Conservation (phyloP, 1,140 invertebrate species). For the Leptinotarsa texana region DNA sequence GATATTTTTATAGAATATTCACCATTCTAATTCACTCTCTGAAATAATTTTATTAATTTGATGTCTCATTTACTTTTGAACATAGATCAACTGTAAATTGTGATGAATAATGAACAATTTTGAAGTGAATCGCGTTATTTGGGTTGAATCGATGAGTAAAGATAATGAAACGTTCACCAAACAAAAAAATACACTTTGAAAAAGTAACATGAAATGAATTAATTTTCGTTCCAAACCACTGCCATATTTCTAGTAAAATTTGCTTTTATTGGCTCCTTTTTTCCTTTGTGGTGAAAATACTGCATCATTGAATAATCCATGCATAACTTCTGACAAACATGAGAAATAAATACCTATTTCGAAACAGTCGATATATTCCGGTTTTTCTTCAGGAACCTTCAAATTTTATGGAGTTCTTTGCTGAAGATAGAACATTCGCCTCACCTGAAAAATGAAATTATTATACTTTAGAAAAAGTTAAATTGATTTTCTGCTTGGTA, state of each 20-base stretch:
- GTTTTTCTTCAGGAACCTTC: not conserved
- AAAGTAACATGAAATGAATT: not conserved
- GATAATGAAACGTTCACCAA: not conserved
- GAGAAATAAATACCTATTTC: not conserved
- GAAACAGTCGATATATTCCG: not conserved
- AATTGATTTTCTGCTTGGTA: too few species aligned
- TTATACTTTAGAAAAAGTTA: too few species aligned
- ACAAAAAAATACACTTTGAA: not conserved
- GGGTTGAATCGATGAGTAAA: not conserved
- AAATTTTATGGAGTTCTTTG: not conserved
- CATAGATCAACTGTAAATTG: too few species aligned
- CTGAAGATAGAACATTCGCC: not conserved
- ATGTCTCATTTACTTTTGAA: too few species aligned
- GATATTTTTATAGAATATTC: too few species aligned
- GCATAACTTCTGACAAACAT: not conserved
- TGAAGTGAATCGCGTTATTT: too few species aligned
- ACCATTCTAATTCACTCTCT: too few species aligned
- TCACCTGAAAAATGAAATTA: not conserved
- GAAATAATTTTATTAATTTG: too few species aligned
- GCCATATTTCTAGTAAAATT: not conserved
- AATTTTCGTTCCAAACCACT: not conserved
- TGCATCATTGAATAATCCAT: not conserved
- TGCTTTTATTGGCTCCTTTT: not conserved
- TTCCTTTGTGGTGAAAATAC: not conserved
- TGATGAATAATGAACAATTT: too few species aligned